Percentiles rank a stretch among this genome's conserved stretches.
Evolutionary conservation across 2,113 vertebrate genomes (phyloP).

Genomic region (Taxidea taxus): DNA sequence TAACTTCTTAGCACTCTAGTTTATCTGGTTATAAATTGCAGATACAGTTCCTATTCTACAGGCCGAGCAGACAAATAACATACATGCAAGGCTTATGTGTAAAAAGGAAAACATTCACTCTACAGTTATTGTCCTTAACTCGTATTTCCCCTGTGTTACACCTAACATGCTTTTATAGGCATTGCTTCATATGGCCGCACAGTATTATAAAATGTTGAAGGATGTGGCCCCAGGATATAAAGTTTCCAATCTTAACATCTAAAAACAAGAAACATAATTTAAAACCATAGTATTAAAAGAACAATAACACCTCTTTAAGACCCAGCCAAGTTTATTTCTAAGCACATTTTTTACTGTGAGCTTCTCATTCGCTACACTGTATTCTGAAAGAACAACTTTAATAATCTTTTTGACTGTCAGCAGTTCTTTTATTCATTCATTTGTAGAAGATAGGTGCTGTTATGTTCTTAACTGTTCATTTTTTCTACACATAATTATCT

Average conservation of each 20-base stretch:
- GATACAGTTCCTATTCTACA: not conserved
- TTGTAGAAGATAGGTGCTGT: not conserved
- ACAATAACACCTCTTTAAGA: conserved; percentile 47
- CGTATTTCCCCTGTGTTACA: not conserved
- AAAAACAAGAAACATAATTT: conserved; percentile 42
- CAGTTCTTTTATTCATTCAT: conserved; percentile 24
- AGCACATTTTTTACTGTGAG: conserved; percentile 41
- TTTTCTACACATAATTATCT: conserved; percentile 41
- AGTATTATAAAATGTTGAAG: not conserved
- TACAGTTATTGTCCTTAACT: not conserved
- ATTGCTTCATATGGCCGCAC: not conserved
- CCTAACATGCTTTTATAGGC: not conserved
- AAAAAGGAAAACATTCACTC: not conserved
- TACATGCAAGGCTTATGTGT: not conserved
- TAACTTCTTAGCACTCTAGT: not conserved
- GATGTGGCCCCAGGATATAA: not conserved
- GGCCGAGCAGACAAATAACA: not conserved
- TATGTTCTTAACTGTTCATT: conserved; percentile 25
- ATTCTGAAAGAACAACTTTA: conserved; percentile 43
- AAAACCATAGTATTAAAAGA: conserved; percentile 30
- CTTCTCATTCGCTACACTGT: not conserved
- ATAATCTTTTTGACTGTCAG: conserved; percentile 4
- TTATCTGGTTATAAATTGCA: not conserved
- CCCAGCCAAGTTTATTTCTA: conserved; percentile 45
- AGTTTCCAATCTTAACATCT: not conserved